A percentile compares a stretch with the other conserved stretches of the same genome.
These are phyloP conservation scores for Beaufortia kweichowensis DNA, from an alignment of 2,113 vertebrate species.

Conservation along the genomic window DNA sequence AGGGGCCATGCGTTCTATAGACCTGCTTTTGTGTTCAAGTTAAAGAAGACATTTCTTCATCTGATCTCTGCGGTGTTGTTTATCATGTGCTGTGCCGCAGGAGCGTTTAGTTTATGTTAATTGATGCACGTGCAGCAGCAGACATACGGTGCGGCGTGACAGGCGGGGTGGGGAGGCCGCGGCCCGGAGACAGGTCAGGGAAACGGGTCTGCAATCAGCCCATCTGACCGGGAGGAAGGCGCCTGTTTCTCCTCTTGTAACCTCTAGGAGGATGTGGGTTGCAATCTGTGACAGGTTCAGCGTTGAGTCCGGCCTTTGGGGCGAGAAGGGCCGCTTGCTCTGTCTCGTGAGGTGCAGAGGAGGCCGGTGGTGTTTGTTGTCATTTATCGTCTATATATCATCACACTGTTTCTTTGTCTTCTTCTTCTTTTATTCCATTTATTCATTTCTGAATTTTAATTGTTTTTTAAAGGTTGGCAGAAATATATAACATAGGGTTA, in stretches of 20 bases:
- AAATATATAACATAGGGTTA: too few relatives aligned
- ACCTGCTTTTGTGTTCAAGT: neutral
- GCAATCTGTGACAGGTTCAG: slow-evolving; percentile 69
- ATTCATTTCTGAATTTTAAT: too few relatives aligned
- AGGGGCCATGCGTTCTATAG: too few relatives aligned
- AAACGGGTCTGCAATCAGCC: slow-evolving; percentile 51
- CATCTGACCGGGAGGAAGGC: slow-evolving; percentile 58
- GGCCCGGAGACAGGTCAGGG: slow-evolving; percentile 51
- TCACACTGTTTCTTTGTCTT: neutral
- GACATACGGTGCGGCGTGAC: slow-evolving; percentile 61
- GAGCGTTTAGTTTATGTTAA: slow-evolving; percentile 53
- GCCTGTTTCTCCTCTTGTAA: slow-evolving; percentile 66
- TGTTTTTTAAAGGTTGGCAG: too few relatives aligned
- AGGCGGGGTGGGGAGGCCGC: slow-evolving; percentile 52
- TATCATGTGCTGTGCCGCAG: slow-evolving; percentile 33
- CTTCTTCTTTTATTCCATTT: neutral
- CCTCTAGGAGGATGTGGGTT: slow-evolving; percentile 63
- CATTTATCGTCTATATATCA: neutral
- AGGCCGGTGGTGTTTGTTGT: slow-evolving; percentile 36
- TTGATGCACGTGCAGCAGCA: slow-evolving; percentile 54
- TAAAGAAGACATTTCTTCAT: slow-evolving; percentile 21
- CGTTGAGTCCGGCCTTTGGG: slow-evolving; percentile 66
- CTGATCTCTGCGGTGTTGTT: slow-evolving; percentile 42
- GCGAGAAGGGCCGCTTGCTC: slow-evolving; percentile 55
- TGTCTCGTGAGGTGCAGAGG: slow-evolving; percentile 56